Conservation (phyloP, 2,113 vertebrate genomes). For the Cebidichthys violaceus region DNA sequence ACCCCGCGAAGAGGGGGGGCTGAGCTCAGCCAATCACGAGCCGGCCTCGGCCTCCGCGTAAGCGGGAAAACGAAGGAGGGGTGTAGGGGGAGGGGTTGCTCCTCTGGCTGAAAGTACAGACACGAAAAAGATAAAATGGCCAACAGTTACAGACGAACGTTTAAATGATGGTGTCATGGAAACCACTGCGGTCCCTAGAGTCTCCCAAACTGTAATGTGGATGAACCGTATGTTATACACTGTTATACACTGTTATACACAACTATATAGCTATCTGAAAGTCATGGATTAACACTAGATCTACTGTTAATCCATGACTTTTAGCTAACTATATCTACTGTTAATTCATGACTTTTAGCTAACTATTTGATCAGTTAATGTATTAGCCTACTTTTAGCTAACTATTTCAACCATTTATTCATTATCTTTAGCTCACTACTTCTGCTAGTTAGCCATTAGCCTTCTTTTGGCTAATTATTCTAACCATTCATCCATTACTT, state of each 20-base stretch:
- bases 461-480: neutral
- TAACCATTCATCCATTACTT: neutral
- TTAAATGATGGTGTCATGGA: conserved; percentile 27
- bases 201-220: no score
- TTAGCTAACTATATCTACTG: neutral
- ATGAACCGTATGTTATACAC: no score
- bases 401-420: neutral
- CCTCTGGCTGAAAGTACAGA: no score
- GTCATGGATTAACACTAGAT: no score
- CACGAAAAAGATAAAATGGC: neutral
- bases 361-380: no score
- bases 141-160: neutral
- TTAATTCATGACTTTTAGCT: neutral
- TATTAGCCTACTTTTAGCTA: neutral
- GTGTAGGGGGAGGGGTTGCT: conserved; percentile 3
- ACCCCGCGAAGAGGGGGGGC: conserved; percentile 64
- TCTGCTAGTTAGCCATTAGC: neutral
- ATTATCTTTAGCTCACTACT: neutral
- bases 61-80: conserved; percentile 26
- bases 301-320: no score
- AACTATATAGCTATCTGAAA: no score
- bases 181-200: neutral
- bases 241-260: no score
- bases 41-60: conserved; percentile 69
- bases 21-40: conserved; percentile 75